Base-by-base conservation (phyloP, 2,888 invertebrate species). In the Polymixis flavicincta region DNA sequence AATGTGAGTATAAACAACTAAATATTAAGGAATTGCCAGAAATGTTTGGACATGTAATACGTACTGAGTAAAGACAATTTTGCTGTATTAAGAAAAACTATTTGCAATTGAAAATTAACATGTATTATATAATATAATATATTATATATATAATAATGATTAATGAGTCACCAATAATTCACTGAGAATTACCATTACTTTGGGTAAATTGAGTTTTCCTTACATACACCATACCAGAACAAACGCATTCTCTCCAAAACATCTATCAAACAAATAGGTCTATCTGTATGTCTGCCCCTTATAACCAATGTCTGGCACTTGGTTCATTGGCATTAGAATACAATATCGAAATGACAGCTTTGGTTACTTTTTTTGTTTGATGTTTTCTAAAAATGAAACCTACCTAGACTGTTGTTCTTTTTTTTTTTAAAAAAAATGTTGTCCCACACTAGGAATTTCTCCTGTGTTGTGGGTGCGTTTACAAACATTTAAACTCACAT, bases 1-100 rank as follows among this genome's bases (percentile, higher is more conserved):
- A 94, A 96, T 92, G 98, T 85, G n/a, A 87, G 83, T 85, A 52
- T 50, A 59, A 22, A 59, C 5, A 37, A 37, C 37, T 61, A 64
- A 54, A 42, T 68, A 25, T 63, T 50, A 25, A 48, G 9, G 0
- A 37, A 73, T 25, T 45, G 1, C 3, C 14, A 57, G 25, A 32
- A 50, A 57, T 80, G 0, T 17, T 22, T 28, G 11, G 7, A 50
- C 6, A n/a, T n/a, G 37, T 37, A 37, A 37, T 37, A 5, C 37
- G 0, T 37, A 5, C 50, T 70, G 13, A 57, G n/a, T 50, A 69
- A n/a, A 48, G 0, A 11, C 7, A 3, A 42, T 48, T 65, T 74
- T 25, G n/a, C n/a, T 55, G 28, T 22, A n/a, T 7, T 57, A 57
- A 59, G 71, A 71, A 78, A 78, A 78, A 71, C 25, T 59, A 17